Evolutionary conservation across 35 echinoderm and acorn worm genomes (phyloP).

Genomic region (Eucidaris tribuloides): DNA sequence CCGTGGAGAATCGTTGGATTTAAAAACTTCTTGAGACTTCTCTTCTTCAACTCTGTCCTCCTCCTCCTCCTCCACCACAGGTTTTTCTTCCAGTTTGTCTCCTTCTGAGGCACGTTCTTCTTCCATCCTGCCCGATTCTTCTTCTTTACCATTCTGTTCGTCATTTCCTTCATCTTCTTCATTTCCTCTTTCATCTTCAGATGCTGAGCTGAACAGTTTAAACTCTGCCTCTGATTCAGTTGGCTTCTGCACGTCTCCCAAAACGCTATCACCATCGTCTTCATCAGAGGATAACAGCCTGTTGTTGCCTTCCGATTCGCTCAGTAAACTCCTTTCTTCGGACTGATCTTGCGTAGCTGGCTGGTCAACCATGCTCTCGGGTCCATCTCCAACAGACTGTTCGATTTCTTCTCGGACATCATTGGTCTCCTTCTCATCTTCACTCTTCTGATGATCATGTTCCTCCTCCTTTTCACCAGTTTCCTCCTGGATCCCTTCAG

Average conservation of each 20-base stretch:
- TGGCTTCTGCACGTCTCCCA: neutral
- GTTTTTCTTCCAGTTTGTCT: neutral
- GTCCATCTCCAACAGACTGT: neutral
- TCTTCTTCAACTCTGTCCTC: neutral
- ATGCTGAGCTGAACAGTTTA: neutral
- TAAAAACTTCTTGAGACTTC: no score
- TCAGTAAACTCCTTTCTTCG: neutral
- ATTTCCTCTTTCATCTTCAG: neutral
- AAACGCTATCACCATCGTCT: neutral
- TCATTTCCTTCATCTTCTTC: neutral
- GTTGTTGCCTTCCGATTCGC: neutral
- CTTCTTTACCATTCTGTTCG: neutral
- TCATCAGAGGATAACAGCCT: conserved; percentile 18
- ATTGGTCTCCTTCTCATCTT: conserved; percentile 8
- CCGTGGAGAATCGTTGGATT: no score
- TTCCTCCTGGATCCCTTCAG: neutral
- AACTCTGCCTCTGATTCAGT: conserved; percentile 24
- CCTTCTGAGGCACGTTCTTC: neutral
- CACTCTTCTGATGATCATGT: conserved; percentile 2
- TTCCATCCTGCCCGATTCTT: neutral
- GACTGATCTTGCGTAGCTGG: neutral
- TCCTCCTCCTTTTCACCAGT: neutral
- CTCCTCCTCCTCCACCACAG: neutral
- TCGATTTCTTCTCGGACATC: neutral
- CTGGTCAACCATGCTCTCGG: neutral